These are phyloP conservation scores for Pseudorhombus dupliciocellatus DNA, from an alignment of 2,113 vertebrate species.

Conservation along the genomic window DNA sequence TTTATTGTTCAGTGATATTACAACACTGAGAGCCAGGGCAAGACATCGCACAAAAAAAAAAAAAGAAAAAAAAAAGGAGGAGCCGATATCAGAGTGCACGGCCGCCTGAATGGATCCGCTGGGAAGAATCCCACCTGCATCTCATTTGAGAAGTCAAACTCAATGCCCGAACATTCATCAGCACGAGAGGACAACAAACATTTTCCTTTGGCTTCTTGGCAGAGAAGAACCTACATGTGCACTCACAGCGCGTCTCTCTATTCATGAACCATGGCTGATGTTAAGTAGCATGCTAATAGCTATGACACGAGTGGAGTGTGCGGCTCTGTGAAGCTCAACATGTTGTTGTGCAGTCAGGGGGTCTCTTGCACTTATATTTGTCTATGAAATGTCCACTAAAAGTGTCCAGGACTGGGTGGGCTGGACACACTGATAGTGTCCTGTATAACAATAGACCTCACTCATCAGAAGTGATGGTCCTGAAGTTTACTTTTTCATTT, in stretches of 20 bases:
- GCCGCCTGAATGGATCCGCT: not conserved
- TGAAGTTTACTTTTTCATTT: too few relatives aligned
- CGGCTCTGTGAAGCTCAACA: constrained; percentile 39
- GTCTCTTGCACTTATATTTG: too few relatives aligned
- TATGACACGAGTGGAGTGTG: constrained; percentile 13
- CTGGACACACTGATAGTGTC: too few relatives aligned
- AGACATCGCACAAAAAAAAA: not conserved
- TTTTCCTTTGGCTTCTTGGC: too few relatives aligned
- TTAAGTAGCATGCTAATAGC: constrained; percentile 48
- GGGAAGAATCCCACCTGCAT: constrained; percentile 40
- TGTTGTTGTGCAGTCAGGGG: constrained; percentile 12
- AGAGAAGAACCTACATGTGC: too few relatives aligned
- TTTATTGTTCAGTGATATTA: constrained; percentile 16
- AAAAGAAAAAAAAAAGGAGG: not conserved
- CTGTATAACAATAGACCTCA: too few relatives aligned
- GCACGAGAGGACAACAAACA: not conserved
- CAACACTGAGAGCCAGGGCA: not conserved
- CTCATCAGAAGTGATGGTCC: too few relatives aligned
- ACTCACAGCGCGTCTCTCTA: not conserved
- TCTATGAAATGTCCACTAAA: too few relatives aligned
- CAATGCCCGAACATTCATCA: constrained; percentile 25
- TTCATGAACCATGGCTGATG: constrained; percentile 35
- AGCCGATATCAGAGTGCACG: constrained; percentile 31
- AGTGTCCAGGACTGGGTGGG: too few relatives aligned
- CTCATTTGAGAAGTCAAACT: constrained; percentile 35